Conservation (phyloP, 2,797 vertebrate species). For the Lagocephalus sceleratus region DNA sequence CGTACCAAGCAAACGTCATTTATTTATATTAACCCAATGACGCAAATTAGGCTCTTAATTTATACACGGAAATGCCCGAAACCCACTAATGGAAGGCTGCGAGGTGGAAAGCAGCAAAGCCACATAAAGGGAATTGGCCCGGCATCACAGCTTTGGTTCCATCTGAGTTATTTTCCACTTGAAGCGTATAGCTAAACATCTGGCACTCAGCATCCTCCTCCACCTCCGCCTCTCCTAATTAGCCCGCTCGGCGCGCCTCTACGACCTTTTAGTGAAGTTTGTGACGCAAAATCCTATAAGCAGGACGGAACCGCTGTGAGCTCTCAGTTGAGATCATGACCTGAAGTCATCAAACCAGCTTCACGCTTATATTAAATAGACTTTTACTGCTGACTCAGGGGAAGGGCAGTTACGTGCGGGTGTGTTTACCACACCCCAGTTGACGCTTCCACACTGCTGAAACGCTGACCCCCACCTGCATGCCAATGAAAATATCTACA, state of each 20-base stretch:
- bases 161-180: conserved; percentile 59
- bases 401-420: neutral
- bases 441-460: too few species aligned
- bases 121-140: conserved; percentile 66
- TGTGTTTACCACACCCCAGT: neutral
- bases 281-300: too few species aligned
- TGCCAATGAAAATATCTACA: too few species aligned
- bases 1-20: conserved; percentile 24
- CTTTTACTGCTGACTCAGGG: too few species aligned
- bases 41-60: conserved; percentile 57
- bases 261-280: neutral
- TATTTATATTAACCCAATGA: conserved; percentile 55
- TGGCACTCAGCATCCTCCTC: conserved; percentile 52
- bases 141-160: conserved; percentile 58
- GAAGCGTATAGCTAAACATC: conserved; percentile 59
- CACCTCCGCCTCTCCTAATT: conserved; percentile 46
- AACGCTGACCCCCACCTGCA: too few species aligned
- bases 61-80: conserved; percentile 55
- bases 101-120: conserved; percentile 48
- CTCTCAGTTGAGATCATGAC: too few species aligned
- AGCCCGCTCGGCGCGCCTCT: conserved; percentile 10
- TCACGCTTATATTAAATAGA: too few species aligned
- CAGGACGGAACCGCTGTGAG: too few species aligned
- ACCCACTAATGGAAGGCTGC: conserved; percentile 54
- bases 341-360: too few species aligned